A percentile compares a stretch with the other conserved stretches of the same genome.
Evolutionary conservation across 2,113 vertebrate genomes (phyloP).

Genomic region (Xenotilapia caudafasciata): DNA sequence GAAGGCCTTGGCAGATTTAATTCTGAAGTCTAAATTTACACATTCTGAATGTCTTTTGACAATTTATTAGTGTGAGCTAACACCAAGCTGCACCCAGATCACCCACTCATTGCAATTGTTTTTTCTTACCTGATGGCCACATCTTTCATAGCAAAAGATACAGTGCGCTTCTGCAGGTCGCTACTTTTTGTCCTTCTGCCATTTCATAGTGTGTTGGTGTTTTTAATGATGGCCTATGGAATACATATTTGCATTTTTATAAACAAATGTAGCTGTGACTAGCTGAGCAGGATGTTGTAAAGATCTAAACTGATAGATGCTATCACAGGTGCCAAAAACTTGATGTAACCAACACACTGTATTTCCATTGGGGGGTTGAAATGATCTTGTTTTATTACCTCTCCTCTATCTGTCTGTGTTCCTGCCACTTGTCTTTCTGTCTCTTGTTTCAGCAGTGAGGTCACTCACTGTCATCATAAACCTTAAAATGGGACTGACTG

Average conservation of each 20-base stretch:
- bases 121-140: background rate
- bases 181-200: background rate
- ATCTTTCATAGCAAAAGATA: background rate
- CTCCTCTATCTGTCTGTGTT: background rate
- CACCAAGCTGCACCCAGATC: background rate
- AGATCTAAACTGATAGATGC: background rate
- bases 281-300: background rate
- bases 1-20: background rate
- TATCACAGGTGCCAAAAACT: background rate
- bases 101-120: background rate
- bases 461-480: background rate
- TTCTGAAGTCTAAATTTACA: background rate
- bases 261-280: background rate
- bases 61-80: background rate
- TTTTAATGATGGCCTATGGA: background rate
- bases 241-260: background rate
- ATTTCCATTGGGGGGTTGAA: background rate
- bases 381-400: background rate
- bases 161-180: background rate
- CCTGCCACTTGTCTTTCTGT: slow-evolving; percentile 42
- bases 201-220: background rate
- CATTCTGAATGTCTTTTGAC: background rate
- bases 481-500: background rate
- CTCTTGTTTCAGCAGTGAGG: slow-evolving; percentile 38
- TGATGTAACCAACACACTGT: background rate